phyloP scores from a whole-genome alignment of 1,140 invertebrate species.

The Dinoponera quadriceps region DNA sequence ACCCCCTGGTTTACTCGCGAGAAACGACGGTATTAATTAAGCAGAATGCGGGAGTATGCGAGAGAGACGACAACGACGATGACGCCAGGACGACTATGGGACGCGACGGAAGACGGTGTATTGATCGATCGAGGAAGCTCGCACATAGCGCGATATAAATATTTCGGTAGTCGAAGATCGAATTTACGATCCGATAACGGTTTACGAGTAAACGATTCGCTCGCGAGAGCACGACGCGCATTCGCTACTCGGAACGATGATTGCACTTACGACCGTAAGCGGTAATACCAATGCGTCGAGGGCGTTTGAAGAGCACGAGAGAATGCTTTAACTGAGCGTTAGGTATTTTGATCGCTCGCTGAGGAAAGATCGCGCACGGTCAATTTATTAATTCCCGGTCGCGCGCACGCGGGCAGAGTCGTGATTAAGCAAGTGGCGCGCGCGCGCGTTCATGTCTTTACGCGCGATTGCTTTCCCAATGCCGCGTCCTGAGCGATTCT shows the following conservation, averaged over 20 bases:
- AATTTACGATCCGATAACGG: constrained; percentile 45
- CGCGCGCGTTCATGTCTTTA: neutral
- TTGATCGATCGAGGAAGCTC: constrained; percentile 5
- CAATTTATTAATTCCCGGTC: constrained; percentile 44
- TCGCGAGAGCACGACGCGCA: neutral
- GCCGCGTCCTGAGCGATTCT: neutral
- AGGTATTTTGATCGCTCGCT: constrained; percentile 29
- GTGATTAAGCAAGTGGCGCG: constrained; percentile 15
- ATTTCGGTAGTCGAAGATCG: constrained; percentile 51
- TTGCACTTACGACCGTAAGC: constrained; percentile 23
- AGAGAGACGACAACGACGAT: neutral
- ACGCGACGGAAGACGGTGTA: neutral
- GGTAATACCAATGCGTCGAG: constrained; percentile 30
- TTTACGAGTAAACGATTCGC: constrained; percentile 44
- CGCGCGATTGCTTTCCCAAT: neutral
- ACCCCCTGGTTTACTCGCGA: neutral
- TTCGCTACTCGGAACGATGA: constrained; percentile 20
- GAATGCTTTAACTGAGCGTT: constrained; percentile 19
- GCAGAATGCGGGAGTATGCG: neutral
- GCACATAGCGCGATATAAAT: constrained; percentile 31
- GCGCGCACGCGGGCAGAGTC: neutral
- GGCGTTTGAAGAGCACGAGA: constrained; percentile 11
- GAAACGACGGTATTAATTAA: constrained; percentile 23
- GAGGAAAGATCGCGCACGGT: constrained; percentile 12
- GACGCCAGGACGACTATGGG: neutral